phyloP scores from a whole-genome alignment of 2,888 invertebrate genomes.

The Dicycla oo region DNA sequence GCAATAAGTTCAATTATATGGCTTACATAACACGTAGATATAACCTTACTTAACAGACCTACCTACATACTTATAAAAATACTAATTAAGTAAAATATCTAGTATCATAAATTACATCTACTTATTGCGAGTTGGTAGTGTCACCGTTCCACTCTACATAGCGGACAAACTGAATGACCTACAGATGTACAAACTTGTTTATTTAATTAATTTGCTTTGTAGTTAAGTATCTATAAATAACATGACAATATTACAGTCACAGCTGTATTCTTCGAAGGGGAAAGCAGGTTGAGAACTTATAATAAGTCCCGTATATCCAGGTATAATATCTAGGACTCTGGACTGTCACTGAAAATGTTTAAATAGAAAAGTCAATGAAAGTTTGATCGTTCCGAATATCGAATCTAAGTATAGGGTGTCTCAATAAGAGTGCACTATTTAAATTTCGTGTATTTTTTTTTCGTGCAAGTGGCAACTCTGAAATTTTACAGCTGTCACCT shows the following conservation, averaged over 20 bases:
- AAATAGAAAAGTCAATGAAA: background rate
- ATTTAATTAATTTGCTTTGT: no score
- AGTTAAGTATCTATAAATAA: no score
- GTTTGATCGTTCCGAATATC: background rate
- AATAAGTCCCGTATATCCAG: background rate
- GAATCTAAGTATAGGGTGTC: no score
- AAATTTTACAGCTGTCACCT: no score
- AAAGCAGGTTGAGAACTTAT: background rate
- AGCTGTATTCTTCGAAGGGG: background rate
- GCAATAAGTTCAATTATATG: slow-evolving; percentile 4
- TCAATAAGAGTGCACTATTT: no score
- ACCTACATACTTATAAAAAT: background rate
- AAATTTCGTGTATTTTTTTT: no score
- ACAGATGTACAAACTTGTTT: slow-evolving; percentile 7
- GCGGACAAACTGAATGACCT: slow-evolving; percentile 21
- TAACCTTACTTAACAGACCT: slow-evolving; percentile 22
- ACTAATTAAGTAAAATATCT: slow-evolving; percentile 25
- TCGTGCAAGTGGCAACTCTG: no score
- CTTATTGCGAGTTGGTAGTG: slow-evolving; percentile 27
- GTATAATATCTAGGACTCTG: background rate
- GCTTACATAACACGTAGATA: slow-evolving; percentile 15
- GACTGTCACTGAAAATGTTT: background rate
- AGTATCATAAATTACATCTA: slow-evolving; percentile 36
- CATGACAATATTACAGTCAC: no score
- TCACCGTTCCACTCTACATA: slow-evolving; percentile 55